phyloP scores from a whole-genome alignment of 2,797 vertebrate species.

The Margarornis squamiger region DNA sequence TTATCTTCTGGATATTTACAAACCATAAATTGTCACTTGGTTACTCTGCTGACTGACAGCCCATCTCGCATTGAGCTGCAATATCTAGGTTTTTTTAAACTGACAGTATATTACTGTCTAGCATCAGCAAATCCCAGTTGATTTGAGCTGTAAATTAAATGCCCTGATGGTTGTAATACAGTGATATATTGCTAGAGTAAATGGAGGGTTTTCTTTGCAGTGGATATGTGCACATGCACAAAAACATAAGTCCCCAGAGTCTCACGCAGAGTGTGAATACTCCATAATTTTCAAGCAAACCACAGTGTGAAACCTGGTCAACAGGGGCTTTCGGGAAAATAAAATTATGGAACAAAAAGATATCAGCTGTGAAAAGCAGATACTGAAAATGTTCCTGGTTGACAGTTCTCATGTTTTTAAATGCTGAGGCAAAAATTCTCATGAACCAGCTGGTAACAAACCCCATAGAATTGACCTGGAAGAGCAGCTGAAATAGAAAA shows the following conservation, averaged over 20 bases:
- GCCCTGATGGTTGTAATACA: conserved; percentile 66
- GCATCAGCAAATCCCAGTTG: conserved; percentile 63
- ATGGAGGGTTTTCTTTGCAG: conserved; percentile 36
- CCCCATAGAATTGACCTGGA: background rate
- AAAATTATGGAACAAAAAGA: conserved; percentile 1
- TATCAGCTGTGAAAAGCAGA: background rate
- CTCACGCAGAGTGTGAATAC: background rate
- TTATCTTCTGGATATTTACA: conserved; percentile 55
- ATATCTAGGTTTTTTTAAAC: conserved; percentile 41
- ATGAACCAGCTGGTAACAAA: background rate
- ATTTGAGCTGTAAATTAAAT: conserved; percentile 77
- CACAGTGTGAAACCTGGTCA: background rate
- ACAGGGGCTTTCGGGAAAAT: background rate
- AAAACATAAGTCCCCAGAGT: background rate
- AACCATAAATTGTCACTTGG: conserved; percentile 52
- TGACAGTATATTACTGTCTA: conserved; percentile 66
- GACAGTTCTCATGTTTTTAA: background rate
- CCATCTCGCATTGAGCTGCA: background rate
- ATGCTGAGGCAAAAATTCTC: background rate
- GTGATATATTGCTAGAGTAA: conserved; percentile 71
- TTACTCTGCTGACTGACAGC: conserved; percentile 55
- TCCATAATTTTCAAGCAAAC: conserved; percentile 25
- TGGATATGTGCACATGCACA: background rate
- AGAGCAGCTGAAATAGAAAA: background rate
- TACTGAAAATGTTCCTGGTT: background rate